Base-by-base conservation (phyloP, 2,797 vertebrate species). In the Clarias platycephalus region DNA sequence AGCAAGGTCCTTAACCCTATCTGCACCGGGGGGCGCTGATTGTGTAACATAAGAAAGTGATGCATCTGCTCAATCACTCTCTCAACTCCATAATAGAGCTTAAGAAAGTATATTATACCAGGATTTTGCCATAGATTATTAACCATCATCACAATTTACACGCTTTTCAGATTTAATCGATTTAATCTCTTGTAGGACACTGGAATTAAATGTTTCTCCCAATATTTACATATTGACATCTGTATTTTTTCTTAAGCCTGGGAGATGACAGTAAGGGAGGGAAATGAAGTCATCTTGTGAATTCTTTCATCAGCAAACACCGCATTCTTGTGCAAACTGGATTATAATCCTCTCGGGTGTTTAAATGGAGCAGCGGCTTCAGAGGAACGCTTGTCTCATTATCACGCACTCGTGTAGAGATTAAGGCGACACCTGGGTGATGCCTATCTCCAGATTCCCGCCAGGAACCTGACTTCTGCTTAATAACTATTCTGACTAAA, bases 361-460 rank as follows among this genome's bases (percentile, higher is more conserved):
- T 82, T 77, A 82, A 68, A 76, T 63, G 28, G 72, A 58, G 68
- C 60, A 60, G 68, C 53, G 68, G 70, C 79, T 86, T 80, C 58
- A 28, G 60, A 80, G 34, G 37, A 82, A 53, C 40, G 60, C 57
- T 75, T 84, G 82, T 85, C 82, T 85, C 64, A 81, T 88, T 88
- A 84, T 88, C 81, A 20, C 28, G 13, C 20, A 66, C 84, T 64
- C 71, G n/a, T 87, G 86, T 87, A 83, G 44, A 85, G 87, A 88
- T 88, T 83, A 88, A 62, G 31, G 70, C 12, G 31, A 77, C 84
- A 78, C 82, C 80, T 72, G 84, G 49, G 77, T 80, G 75, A 70
- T 13, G 60, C 26, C 53, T 67, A 40, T 72, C 77, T 70, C 80
- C 53, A 20, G 5, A 16, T 82, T 55, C 84, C 71, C 74, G 53